A percentile compares a stretch with the other conserved stretches of the same genome.
phyloP scores from a whole-genome alignment of 35 echinoderm and acorn worm genomes.

The Patiria miniata region DNA sequence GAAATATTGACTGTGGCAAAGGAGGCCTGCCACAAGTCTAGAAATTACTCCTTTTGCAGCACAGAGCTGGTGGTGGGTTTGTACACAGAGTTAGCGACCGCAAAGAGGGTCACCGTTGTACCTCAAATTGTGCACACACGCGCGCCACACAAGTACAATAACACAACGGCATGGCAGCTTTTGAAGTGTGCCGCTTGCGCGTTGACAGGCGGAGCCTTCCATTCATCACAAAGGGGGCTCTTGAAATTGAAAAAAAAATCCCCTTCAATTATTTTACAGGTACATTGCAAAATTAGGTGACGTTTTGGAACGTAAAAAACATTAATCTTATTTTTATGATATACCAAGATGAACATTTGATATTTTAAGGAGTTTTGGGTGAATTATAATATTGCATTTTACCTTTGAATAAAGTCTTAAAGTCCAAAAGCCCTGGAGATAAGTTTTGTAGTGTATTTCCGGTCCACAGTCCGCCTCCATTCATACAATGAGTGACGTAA shows the following conservation, averaged over 20 bases:
- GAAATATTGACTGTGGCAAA: too few species aligned
- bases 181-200: constrained; percentile 20
- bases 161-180: constrained; percentile 7
- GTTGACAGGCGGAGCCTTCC: constrained; percentile 8
- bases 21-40: too few species aligned
- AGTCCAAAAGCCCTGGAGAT: constrained; percentile 22
- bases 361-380: not conserved
- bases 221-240: not conserved
- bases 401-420: constrained; percentile 1
- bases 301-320: not conserved
- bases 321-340: not conserved
- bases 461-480: constrained; percentile 15
- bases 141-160: constrained; percentile 8
- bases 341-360: too few species aligned
- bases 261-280: too few species aligned
- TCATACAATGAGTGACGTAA: constrained; percentile 17
- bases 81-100: too few species aligned
- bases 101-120: too few species aligned
- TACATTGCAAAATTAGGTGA: not conserved
- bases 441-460: constrained; percentile 17
- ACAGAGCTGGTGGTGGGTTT: too few species aligned
- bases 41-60: too few species aligned
- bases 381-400: not conserved
- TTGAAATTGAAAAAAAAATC: too few species aligned
- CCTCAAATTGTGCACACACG: not conserved